phyloP scores from a whole-genome alignment of 2,113 vertebrate species.

The Xyrauchen texanus region DNA sequence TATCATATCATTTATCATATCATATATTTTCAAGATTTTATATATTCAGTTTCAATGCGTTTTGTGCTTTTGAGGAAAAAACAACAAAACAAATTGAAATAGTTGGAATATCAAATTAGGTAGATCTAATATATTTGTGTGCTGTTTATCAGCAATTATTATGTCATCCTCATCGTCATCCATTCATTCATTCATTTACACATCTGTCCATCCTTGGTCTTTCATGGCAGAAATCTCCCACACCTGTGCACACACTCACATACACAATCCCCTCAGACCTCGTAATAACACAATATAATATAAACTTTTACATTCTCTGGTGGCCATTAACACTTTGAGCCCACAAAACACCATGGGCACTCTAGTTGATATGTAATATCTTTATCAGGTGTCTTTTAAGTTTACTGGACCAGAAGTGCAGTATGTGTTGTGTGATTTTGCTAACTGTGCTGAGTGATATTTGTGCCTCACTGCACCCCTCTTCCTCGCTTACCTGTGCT shows the following conservation, averaged over 20 bases:
- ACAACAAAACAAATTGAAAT: too few species aligned
- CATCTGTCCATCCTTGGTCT: background rate
- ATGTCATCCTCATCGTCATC: too few species aligned
- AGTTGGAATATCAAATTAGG: too few species aligned
- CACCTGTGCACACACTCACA: background rate
- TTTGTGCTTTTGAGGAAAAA: too few species aligned
- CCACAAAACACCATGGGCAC: background rate
- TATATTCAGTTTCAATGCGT: too few species aligned
- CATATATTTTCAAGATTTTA: too few species aligned
- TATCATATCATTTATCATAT: too few species aligned
- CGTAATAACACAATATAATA: background rate
- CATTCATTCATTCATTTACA: too few species aligned
- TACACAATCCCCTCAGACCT: background rate
- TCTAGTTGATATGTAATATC: background rate
- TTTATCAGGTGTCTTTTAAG: background rate
- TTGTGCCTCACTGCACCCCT: slow-evolving; percentile 13
- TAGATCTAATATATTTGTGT: too few species aligned
- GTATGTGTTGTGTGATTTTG: background rate
- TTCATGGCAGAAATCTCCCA: background rate
- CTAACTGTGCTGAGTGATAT: slow-evolving; percentile 24
- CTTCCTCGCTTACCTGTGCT: slow-evolving; percentile 29
- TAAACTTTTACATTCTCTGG: background rate
- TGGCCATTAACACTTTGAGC: background rate
- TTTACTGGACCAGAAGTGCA: background rate
- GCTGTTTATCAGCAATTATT: too few species aligned